These are phyloP conservation scores for Drosophila nigricruria DNA, from an alignment of 2,888 invertebrate species.

Conservation along the genomic window DNA sequence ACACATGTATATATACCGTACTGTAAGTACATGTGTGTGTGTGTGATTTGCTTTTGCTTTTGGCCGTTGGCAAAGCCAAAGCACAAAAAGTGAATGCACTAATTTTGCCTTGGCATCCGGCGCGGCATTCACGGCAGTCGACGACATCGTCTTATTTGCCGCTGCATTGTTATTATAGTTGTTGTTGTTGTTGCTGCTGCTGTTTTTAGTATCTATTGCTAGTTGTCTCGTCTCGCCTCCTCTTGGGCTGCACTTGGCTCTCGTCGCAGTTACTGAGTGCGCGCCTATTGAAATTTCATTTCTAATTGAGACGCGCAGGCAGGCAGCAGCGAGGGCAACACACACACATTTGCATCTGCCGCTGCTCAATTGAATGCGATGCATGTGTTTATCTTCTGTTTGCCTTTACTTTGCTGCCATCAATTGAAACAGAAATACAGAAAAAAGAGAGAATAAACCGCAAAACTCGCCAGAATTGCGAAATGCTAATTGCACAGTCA, in stretches of 20 bases:
- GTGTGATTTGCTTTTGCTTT: constrained; percentile 34
- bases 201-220: constrained; percentile 58
- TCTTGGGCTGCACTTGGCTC: constrained; percentile 44
- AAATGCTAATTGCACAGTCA: constrained; percentile 63
- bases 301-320: constrained; percentile 55
- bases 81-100: constrained; percentile 83
- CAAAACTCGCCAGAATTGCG: constrained; percentile 38
- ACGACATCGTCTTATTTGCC: constrained; percentile 48
- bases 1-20: constrained; percentile 13
- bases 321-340: constrained; percentile 6
- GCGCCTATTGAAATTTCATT: constrained; percentile 65
- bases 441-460: constrained; percentile 15
- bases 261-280: constrained; percentile 34
- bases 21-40: constrained; percentile 6
- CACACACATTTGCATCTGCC: constrained; percentile 8
- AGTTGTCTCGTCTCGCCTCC: constrained; percentile 18
- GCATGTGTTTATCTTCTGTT: constrained; percentile 9
- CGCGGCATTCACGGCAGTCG: constrained; percentile 69
- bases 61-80: constrained; percentile 59
- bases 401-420: constrained; percentile 36
- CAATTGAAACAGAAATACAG: constrained; percentile 32
- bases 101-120: constrained; percentile 83
- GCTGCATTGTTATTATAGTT: constrained; percentile 19
- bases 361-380: constrained; percentile 46
- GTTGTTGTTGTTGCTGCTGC: constrained; percentile 8